Evolutionary conservation across 2,888 invertebrate genomes (phyloP).

Genomic region (Vannuccia rotundouncinata): DNA sequence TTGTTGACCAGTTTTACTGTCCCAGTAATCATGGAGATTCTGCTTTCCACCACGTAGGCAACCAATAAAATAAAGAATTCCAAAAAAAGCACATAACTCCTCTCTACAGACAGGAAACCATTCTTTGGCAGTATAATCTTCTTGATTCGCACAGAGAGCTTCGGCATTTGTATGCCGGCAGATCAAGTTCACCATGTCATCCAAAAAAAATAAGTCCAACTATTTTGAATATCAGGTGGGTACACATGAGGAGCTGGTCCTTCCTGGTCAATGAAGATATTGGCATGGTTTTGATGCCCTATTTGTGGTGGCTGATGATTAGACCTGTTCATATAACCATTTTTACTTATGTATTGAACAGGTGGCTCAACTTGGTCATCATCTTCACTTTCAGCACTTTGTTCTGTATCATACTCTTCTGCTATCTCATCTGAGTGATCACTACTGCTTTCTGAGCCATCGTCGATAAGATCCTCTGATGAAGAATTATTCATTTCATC

Average conservation of each 20-base stretch:
- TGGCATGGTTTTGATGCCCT: not conserved
- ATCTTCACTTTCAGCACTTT: slow-evolving; percentile 13
- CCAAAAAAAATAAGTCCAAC: not conserved
- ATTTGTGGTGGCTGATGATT: not conserved
- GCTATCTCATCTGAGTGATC: not conserved
- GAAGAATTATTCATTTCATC: not conserved
- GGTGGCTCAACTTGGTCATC: not conserved
- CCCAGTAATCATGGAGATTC: not conserved
- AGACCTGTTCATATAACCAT: not conserved
- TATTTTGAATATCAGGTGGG: not conserved
- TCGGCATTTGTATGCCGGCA: not conserved
- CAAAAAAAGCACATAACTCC: not conserved
- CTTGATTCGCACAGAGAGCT: not conserved
- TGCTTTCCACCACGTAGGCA: not conserved
- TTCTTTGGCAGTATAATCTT: not conserved
- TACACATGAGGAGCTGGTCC: not conserved
- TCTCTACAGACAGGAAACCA: not conserved
- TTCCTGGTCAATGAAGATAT: not conserved
- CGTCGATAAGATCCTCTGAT: not conserved
- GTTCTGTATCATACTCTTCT: not conserved
- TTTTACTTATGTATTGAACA: not conserved
- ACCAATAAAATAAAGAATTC: not conserved
- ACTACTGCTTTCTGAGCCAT: not conserved
- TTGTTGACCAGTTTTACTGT: not conserved
- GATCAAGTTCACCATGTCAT: not conserved